Conservation (phyloP, 1,140 invertebrate genomes). For the Chlorops oryzae region DNA sequence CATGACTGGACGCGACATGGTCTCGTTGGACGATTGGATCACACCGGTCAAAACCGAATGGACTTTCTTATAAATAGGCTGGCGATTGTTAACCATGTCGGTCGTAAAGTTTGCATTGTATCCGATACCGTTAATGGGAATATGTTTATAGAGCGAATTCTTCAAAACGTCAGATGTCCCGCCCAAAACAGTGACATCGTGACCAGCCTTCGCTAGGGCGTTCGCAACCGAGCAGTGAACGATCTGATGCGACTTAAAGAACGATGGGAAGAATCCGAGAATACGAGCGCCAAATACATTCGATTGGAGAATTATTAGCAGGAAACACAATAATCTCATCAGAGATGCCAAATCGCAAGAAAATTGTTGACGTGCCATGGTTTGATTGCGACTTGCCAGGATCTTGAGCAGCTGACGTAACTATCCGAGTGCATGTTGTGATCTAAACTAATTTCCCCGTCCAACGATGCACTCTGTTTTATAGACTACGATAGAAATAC, state of each 20-base stretch:
- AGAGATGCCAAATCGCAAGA: not conserved
- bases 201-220: conserved; percentile 19
- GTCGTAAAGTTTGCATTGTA: not conserved
- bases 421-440: no score
- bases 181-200: conserved; percentile 19
- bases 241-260: conserved; percentile 19
- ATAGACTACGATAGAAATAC: no score
- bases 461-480: no score
- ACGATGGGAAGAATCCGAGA: conserved; percentile 20
- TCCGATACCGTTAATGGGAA: not conserved
- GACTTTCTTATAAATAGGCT: not conserved
- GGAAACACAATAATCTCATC: not conserved
- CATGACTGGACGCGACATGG: not conserved
- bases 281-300: conserved; percentile 15
- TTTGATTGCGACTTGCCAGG: no score
- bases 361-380: no score
- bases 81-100: conserved; percentile 5
- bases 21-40: not conserved
- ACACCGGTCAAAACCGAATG: not conserved
- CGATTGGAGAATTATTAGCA: not conserved
- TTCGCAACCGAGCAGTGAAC: conserved; percentile 14
- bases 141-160: not conserved
- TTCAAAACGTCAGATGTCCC: not conserved
- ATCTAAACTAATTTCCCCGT: no score
- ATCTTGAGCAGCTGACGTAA: no score